A percentile compares a stretch with the other conserved stretches of the same genome.
Evolutionary conservation across 2,797 vertebrate genomes (phyloP).

Genomic region (Mus caroli): DNA sequence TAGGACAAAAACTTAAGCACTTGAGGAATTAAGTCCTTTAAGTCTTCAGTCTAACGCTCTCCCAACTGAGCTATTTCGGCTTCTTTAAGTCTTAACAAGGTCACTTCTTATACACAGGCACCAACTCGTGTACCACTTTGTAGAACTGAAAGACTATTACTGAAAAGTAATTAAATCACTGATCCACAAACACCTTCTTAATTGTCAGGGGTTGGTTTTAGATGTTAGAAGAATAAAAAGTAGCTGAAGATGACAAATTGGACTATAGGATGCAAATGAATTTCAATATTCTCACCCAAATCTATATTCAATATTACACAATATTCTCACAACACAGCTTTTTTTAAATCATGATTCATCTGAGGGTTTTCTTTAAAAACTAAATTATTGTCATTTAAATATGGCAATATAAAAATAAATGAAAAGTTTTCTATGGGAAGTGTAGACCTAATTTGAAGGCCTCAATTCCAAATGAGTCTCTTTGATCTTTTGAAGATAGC

Average conservation of each 20-base stretch:
- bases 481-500: slow-evolving; percentile 15
- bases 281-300: neutral
- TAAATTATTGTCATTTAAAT: slow-evolving; percentile 38
- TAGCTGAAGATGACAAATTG: neutral
- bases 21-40: slow-evolving; percentile 6
- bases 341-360: neutral
- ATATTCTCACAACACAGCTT: neutral
- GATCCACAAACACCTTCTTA: slow-evolving; percentile 1
- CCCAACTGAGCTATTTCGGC: slow-evolving; percentile 84
- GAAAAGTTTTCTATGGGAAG: neutral
- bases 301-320: neutral
- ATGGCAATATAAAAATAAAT: neutral
- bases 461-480: slow-evolving; percentile 58
- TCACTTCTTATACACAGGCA: neutral
- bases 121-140: neutral
- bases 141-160: slow-evolving; percentile 28
- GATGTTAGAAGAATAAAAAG: slow-evolving; percentile 40
- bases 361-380: slow-evolving; percentile 9
- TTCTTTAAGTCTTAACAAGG: neutral
- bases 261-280: neutral
- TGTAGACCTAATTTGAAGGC: slow-evolving; percentile 27
- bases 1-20: slow-evolving; percentile 15
- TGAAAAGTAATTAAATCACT: slow-evolving; percentile 21
- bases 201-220: slow-evolving; percentile 11
- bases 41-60: slow-evolving; percentile 82